Evolutionary conservation across 2,113 vertebrate genomes (phyloP), one percentile per base, ranked within the genome.

Genomic region (Xiphophorus maculatus): DNA sequence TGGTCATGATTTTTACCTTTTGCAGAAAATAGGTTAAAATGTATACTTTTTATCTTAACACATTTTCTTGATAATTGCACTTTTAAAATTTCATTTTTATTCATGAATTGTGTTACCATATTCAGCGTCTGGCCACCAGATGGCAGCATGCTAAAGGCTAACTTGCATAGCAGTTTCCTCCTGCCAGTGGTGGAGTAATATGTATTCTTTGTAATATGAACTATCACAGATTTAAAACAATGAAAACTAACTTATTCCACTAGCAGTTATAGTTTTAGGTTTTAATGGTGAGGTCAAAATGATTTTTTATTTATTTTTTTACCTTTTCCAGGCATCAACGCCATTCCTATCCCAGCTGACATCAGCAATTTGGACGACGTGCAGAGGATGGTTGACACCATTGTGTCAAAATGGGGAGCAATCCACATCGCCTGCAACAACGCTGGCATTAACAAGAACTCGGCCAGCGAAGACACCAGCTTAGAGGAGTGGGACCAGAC

Each of bases 391-490:
- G 90, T 94, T 42, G 92, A 93, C 69, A 37, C 29, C 11, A 82
- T 95, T 0, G 79, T 95, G 60, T 84, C 91, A 64, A 94, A 91
- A 86, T 95, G 95, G 95, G 93, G 93, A 73, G 81, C 83, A 0
- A 22, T 94, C 51, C 92, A 94, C 83, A 91, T 95, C 1, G 94
- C 93, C 0, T 96, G 93, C 78, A 96, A 96, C 91, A 95, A 93
- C 0, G 94, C 95, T 5, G 94, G 94, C 9, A 92, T 96, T 90
- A 96, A 97, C 58, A 91, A 93, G 92, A 96, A 96, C 88, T 96
- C 95, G 1, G 92, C 93, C 22, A 95, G 95, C 0, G 95, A 96
- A 83, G 94, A 95, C 7, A 95, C 95, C 67, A 93, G 90, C 37
- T 77, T 96, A 0, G 94, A 95, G 64, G 94, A 96, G 79, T 95